Percentiles rank a stretch among this genome's conserved stretches.
These are phyloP conservation scores for Bubo bubo DNA, from an alignment of 2,113 vertebrate species.

Conservation along the genomic window DNA sequence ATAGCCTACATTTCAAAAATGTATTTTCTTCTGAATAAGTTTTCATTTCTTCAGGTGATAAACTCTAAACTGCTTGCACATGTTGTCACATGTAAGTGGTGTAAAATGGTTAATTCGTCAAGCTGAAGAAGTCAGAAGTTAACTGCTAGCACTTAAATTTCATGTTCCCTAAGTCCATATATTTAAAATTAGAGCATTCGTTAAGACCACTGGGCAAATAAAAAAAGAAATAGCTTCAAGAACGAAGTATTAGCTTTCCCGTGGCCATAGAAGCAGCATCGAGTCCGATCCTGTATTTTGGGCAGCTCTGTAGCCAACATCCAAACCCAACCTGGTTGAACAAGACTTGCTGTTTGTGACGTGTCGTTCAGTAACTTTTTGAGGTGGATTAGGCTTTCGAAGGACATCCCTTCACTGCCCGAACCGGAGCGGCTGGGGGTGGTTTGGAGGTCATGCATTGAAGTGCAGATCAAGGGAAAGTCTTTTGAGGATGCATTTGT, in stretches of 20 bases:
- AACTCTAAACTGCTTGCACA: background rate
- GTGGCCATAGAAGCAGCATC: no score
- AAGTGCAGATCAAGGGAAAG: background rate
- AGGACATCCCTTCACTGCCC: background rate
- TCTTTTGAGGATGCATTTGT: accelerated
- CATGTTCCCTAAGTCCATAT: background rate
- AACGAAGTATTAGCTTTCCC: background rate
- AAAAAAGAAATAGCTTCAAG: background rate
- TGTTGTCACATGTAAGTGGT: background rate
- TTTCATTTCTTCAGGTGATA: background rate
- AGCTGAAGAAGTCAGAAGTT: background rate
- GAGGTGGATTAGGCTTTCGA: background rate
- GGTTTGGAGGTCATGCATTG: background rate
- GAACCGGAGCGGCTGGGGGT: accelerated
- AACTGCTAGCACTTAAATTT: background rate
- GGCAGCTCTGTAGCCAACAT: background rate
- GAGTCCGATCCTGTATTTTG: background rate
- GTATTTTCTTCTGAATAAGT: background rate
- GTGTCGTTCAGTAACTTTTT: background rate
- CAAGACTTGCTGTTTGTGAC: background rate
- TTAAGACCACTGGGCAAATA: background rate
- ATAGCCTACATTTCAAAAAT: background rate
- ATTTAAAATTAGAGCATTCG: background rate
- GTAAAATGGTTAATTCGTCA: background rate
- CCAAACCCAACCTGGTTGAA: background rate